phyloP scores from a whole-genome alignment of 2,113 vertebrate species.

The Centropus bengalensis region DNA sequence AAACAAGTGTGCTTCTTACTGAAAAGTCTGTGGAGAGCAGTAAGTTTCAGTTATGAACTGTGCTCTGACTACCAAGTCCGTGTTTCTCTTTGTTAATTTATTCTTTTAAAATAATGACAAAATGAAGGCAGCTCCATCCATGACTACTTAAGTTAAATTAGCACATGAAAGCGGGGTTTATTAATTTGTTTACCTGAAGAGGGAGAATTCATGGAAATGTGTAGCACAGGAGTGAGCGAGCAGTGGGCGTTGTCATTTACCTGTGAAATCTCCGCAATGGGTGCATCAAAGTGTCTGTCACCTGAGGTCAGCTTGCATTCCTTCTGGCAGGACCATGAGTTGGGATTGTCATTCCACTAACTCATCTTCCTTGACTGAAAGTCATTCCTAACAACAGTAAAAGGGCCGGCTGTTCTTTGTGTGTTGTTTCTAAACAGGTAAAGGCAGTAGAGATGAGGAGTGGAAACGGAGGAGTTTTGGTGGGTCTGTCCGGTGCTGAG shows the following conservation, averaged over 20 bases:
- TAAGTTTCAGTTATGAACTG: background rate
- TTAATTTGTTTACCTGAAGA: background rate
- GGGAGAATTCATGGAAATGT: background rate
- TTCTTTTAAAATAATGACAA: background rate
- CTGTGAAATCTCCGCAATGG: background rate
- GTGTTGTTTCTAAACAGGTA: background rate
- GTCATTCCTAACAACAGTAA: background rate
- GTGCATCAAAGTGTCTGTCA: rapidly evolving
- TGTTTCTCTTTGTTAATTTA: background rate
- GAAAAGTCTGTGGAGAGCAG: background rate
- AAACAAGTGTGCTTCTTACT: background rate
- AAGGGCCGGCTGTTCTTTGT: background rate
- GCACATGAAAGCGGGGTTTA: background rate
- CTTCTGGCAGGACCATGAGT: background rate
- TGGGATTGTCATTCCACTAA: background rate
- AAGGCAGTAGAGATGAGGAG: background rate
- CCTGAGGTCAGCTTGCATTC: background rate
- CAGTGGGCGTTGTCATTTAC: background rate
- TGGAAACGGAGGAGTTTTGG: background rate
- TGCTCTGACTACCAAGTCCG: background rate
- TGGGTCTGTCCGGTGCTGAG: background rate
- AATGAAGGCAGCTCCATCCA: background rate
- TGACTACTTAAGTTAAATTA: background rate
- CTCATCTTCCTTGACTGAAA: background rate
- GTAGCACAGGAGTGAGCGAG: background rate